Evolutionary conservation across 2,888 invertebrate species (phyloP).

Genomic region (Clitarchus hookeri): DNA sequence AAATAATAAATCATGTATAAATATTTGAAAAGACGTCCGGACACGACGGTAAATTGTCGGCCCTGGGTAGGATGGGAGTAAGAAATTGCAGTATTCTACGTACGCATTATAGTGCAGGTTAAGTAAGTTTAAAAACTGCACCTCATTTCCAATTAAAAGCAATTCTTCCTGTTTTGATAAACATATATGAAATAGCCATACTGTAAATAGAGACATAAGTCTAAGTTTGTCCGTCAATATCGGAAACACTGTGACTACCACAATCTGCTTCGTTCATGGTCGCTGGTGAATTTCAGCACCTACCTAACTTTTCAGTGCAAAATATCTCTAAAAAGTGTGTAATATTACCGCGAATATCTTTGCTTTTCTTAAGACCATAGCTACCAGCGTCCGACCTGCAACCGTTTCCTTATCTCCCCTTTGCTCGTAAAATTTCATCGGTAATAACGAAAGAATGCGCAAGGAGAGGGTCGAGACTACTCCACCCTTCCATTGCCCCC

Average conservation of each 20-base stretch:
- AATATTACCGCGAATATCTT: background rate
- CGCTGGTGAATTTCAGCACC: background rate
- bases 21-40: too few relatives aligned
- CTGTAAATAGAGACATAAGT: too few relatives aligned
- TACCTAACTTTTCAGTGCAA: background rate
- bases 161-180: too few relatives aligned
- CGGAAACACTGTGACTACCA: background rate
- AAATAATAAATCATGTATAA: too few relatives aligned
- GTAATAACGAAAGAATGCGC: slow-evolving; percentile 2
- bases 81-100: too few relatives aligned
- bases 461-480: background rate
- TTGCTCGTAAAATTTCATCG: slow-evolving; percentile 14
- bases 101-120: too few relatives aligned
- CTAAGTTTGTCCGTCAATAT: too few relatives aligned
- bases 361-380: background rate
- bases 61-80: too few relatives aligned
- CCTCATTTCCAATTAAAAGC: too few relatives aligned
- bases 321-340: slow-evolving; percentile 14
- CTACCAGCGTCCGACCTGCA: background rate
- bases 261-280: background rate
- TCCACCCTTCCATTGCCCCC: background rate
- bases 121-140: too few relatives aligned
- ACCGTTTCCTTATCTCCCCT: slow-evolving; percentile 3
- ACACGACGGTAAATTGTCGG: too few relatives aligned
- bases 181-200: too few relatives aligned